Conservation (phyloP, 1,140 invertebrate species). For the Teleopsis dalmanni region DNA sequence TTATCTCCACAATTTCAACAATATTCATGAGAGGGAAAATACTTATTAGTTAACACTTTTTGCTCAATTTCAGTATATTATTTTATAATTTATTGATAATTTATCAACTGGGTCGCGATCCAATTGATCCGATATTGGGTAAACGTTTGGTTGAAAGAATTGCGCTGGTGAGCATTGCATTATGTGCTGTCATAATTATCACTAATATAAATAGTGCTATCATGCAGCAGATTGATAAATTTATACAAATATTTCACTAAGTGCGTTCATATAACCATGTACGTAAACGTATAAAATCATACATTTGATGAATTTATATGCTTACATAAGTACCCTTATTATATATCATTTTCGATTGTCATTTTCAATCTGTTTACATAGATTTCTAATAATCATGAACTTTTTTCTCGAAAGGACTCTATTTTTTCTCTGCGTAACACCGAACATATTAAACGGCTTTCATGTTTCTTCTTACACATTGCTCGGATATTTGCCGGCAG, state of each 20-base stretch:
- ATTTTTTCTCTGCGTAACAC: slow-evolving; percentile 47
- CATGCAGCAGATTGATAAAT: background rate
- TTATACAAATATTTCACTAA: background rate
- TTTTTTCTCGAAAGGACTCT: slow-evolving; percentile 32
- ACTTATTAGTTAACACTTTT: too few relatives aligned
- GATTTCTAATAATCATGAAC: background rate
- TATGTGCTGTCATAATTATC: too few relatives aligned
- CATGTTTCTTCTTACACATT: slow-evolving; percentile 52
- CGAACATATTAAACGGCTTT: slow-evolving; percentile 50
- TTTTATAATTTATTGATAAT: too few relatives aligned
- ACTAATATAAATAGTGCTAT: too few relatives aligned
- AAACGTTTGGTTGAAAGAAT: too few relatives aligned
- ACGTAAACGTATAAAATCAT: background rate
- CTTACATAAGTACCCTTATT: background rate
- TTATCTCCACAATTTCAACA: too few relatives aligned
- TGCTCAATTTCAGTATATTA: too few relatives aligned
- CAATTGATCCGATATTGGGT: too few relatives aligned
- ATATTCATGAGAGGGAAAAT: too few relatives aligned
- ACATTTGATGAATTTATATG: background rate
- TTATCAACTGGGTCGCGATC: too few relatives aligned
- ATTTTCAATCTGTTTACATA: background rate
- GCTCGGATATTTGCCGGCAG: slow-evolving; percentile 44
- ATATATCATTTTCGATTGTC: background rate
- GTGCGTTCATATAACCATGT: background rate
- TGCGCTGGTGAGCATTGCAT: too few relatives aligned